A percentile compares a stretch with the other conserved stretches of the same genome.
Evolutionary conservation across 2,888 invertebrate species (phyloP).

Genomic region (Teleogryllus oceanicus): DNA sequence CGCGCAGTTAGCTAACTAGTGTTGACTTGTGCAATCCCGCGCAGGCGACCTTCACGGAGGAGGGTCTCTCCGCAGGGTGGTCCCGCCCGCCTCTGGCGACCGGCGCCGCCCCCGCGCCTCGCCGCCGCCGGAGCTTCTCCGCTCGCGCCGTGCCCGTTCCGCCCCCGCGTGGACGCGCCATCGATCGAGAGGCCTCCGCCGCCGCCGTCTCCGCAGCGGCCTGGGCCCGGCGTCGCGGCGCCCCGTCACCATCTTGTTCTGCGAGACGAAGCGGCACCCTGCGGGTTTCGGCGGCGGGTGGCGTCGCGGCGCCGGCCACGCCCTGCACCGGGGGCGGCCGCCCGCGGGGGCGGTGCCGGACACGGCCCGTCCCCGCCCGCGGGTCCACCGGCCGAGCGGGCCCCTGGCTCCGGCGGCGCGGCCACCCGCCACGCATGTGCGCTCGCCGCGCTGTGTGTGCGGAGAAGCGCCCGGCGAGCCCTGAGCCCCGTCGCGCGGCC

Average conservation of each 20-base stretch:
- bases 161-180: neutral
- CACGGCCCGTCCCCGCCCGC: neutral
- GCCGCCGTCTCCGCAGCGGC: neutral
- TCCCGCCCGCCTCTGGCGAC: neutral
- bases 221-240: neutral
- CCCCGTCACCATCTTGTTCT: neutral
- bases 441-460: slow-evolving; percentile 6
- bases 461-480: neutral
- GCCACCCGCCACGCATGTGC: neutral
- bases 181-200: neutral
- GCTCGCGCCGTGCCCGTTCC: neutral
- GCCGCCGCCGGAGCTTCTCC: neutral
- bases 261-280: neutral
- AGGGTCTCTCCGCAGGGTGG: neutral
- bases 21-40: slow-evolving; percentile 18
- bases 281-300: too few relatives aligned
- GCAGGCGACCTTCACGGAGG: neutral
- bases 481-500: too few relatives aligned
- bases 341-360: neutral
- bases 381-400: neutral
- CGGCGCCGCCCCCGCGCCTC: neutral
- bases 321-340: neutral
- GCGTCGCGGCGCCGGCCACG: neutral
- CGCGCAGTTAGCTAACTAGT: slow-evolving; percentile 9
- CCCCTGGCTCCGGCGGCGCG: neutral